These are phyloP conservation scores for Pempheris klunzingeri DNA, from an alignment of 2,797 vertebrate species.

Conservation along the genomic window DNA sequence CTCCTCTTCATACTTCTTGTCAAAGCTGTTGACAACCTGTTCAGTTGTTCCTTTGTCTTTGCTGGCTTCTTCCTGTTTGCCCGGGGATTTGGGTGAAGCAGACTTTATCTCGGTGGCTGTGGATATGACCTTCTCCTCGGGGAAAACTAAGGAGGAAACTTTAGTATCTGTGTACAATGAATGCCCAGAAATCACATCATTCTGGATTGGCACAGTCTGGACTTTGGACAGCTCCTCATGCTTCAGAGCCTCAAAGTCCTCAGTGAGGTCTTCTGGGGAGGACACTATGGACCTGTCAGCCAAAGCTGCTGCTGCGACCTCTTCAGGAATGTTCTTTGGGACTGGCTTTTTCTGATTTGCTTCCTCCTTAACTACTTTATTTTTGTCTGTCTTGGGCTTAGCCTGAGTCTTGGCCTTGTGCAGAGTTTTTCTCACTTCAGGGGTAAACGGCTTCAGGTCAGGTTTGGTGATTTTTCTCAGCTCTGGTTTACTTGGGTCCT, in stretches of 20 bases:
- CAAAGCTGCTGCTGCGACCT: conserved; percentile 71
- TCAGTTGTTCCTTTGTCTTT: conserved; percentile 66
- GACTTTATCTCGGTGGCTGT: conserved; percentile 71
- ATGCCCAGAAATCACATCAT: conserved; percentile 63
- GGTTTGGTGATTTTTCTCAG: conserved; percentile 93
- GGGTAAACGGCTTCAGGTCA: conserved; percentile 96
- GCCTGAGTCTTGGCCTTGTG: conserved; percentile 94
- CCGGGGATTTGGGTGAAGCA: conserved; percentile 61
- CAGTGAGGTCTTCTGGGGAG: conserved; percentile 97
- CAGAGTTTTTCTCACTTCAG: conserved; percentile 96
- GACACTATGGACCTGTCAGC: conserved; percentile 90
- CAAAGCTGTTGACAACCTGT: conserved; percentile 79
- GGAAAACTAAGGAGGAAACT: conserved; percentile 66
- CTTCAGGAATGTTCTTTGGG: conserved; percentile 74
- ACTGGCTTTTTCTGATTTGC: conserved; percentile 84
- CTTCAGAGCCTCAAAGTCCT: conserved; percentile 95
- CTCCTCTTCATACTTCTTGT: conserved; percentile 86
- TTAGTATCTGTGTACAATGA: conserved; percentile 68
- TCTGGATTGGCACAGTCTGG: conserved; percentile 60
- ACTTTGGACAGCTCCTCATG: conserved; percentile 82
- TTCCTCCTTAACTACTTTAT: conserved; percentile 88
- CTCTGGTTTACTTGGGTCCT: conserved; percentile 90
- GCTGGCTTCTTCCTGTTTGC: conserved; percentile 64
- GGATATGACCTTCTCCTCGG: conserved; percentile 78
- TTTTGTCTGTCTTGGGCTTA: conserved; percentile 91